A percentile compares a stretch with the other conserved stretches of the same genome.
phyloP scores from a whole-genome alignment of 2,113 vertebrate species.

The Poecile atricapillus region DNA sequence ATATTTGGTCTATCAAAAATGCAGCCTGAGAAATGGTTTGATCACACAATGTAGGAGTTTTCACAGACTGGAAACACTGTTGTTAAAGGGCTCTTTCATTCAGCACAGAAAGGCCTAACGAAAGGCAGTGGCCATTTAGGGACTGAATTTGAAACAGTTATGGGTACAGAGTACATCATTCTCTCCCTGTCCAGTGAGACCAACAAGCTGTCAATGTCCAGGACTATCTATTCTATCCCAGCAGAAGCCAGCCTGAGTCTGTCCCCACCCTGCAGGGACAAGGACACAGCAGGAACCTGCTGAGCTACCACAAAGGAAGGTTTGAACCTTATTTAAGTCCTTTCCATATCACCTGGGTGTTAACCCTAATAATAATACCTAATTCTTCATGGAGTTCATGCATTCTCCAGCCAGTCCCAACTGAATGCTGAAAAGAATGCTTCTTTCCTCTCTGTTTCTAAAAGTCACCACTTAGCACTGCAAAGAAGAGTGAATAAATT shows the following conservation, averaged over 20 bases:
- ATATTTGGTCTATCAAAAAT: conserved; percentile 19
- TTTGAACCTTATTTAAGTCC: background rate
- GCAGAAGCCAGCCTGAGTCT: background rate
- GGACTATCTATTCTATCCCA: background rate
- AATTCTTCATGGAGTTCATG: background rate
- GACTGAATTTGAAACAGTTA: background rate
- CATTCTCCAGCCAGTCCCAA: background rate
- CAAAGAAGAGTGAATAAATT: background rate
- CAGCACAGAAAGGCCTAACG: conserved; percentile 4
- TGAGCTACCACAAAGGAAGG: background rate
- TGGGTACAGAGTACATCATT: background rate
- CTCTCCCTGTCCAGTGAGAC: background rate
- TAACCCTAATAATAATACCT: background rate
- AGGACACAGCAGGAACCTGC: background rate
- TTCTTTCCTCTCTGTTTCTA: background rate
- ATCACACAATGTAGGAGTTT: conserved; percentile 23
- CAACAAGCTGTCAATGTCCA: background rate
- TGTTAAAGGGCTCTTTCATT: conserved; percentile 1
- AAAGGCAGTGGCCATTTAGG: background rate
- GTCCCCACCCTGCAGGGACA: background rate
- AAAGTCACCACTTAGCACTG: background rate
- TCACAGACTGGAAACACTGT: background rate
- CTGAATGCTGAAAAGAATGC: too few species aligned
- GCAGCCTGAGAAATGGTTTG: conserved; percentile 32
- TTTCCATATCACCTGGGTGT: background rate